phyloP scores from a whole-genome alignment of 2,113 vertebrate genomes.

The Gambusia holbrooki region DNA sequence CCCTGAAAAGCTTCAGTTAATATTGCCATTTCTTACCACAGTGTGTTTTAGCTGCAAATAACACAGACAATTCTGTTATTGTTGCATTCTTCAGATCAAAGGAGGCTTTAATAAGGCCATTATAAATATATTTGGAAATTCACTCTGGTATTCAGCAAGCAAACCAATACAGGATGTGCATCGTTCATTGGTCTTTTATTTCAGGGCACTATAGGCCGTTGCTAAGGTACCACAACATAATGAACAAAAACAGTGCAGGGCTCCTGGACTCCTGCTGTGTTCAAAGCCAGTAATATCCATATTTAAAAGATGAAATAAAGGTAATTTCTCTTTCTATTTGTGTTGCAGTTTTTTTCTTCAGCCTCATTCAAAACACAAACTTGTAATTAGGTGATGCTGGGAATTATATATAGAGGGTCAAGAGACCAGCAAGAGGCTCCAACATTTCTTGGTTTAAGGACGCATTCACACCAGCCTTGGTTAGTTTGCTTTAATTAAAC shows the following conservation, averaged over 20 bases:
- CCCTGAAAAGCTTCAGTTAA: slow-evolving; percentile 39
- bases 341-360: slow-evolving; percentile 59
- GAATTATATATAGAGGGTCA: slow-evolving; percentile 29
- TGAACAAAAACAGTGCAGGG: slow-evolving; percentile 72
- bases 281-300: slow-evolving; percentile 79
- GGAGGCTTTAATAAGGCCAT: slow-evolving; percentile 81
- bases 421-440: slow-evolving; percentile 9
- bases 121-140: slow-evolving; percentile 84
- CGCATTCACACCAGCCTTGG: no score
- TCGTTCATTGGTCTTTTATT: slow-evolving; percentile 78
- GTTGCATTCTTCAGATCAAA: slow-evolving; percentile 83
- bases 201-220: slow-evolving; percentile 62
- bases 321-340: slow-evolving; percentile 74
- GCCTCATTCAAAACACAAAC: slow-evolving; percentile 41
- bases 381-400: slow-evolving; percentile 21
- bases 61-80: slow-evolving; percentile 70
- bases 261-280: slow-evolving; percentile 74
- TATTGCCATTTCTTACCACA: slow-evolving; percentile 60
- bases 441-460: slow-evolving; percentile 1
- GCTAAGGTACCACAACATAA: slow-evolving; percentile 70
- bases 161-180: slow-evolving; percentile 84
- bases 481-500: no score
- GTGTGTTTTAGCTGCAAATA: slow-evolving; percentile 58
- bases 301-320: slow-evolving; percentile 81
- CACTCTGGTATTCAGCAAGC: slow-evolving; percentile 83